Percentiles rank a stretch among this genome's conserved stretches.
These are phyloP conservation scores for Willowsia nigromaculata DNA, from an alignment of 2,888 invertebrate genomes.

Conservation along the genomic window DNA sequence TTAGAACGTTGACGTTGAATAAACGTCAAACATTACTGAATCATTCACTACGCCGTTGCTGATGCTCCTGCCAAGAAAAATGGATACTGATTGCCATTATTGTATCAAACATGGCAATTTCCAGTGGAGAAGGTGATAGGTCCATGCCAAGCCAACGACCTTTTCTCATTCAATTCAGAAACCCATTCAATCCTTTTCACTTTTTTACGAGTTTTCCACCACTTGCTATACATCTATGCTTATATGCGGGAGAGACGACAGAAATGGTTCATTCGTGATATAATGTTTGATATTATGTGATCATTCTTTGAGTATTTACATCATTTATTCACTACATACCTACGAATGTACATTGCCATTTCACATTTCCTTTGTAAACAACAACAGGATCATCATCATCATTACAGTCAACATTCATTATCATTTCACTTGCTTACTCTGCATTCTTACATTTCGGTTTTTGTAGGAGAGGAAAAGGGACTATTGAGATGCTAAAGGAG, in stretches of 20 bases:
- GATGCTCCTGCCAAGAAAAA: background rate
- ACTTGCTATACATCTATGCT: background rate
- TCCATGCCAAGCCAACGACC: conserved; percentile 34
- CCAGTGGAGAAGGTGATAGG: background rate
- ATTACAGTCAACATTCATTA: background rate
- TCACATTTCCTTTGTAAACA: background rate
- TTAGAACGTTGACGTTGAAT: conserved; percentile 24
- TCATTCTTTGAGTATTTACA: background rate
- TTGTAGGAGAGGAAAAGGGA: background rate
- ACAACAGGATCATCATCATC: background rate
- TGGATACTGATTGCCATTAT: conserved; percentile 36
- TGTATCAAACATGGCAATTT: conserved; percentile 35
- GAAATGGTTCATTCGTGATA: no score
- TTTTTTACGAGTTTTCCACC: background rate
- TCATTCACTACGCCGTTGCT: background rate
- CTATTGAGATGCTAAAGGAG: background rate
- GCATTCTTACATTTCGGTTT: background rate
- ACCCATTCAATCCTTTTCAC: background rate
- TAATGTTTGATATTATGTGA: no score
- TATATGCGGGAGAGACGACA: no score
- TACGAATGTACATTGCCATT: background rate
- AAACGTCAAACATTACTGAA: background rate
- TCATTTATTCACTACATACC: background rate
- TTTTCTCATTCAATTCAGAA: conserved; percentile 27
- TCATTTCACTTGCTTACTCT: background rate